These are phyloP conservation scores for Cheumatopsyche charites DNA, from an alignment of 1,140 invertebrate species.

Conservation along the genomic window DNA sequence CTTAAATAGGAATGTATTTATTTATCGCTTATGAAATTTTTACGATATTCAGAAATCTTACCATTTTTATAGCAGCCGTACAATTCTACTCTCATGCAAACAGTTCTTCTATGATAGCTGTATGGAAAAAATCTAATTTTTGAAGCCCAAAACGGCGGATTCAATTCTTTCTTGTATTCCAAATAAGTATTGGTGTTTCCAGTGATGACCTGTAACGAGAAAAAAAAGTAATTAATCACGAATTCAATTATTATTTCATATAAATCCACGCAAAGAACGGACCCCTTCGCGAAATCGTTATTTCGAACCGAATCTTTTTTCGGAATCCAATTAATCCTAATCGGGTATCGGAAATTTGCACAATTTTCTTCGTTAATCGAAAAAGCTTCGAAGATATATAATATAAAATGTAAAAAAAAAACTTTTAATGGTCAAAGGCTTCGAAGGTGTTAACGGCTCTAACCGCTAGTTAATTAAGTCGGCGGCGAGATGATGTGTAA, in stretches of 20 bases:
- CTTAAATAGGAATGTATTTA: too few relatives aligned
- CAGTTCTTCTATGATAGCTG: constrained; percentile 80
- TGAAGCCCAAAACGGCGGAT: constrained; percentile 79
- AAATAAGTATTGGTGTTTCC: constrained; percentile 86
- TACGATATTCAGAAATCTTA: constrained; percentile 54
- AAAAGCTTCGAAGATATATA: too few relatives aligned
- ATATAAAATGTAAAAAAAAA: too few relatives aligned
- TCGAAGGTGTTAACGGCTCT: neutral
- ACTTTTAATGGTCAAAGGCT: too few relatives aligned
- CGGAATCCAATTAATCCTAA: too few relatives aligned
- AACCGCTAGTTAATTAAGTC: neutral
- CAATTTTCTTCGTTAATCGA: too few relatives aligned
- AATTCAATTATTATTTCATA: too few relatives aligned
- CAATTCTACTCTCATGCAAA: constrained; percentile 86
- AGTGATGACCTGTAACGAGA: constrained; percentile 71
- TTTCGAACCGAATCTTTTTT: too few relatives aligned
- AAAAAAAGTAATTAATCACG: constrained; percentile 32
- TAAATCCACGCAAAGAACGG: too few relatives aligned
- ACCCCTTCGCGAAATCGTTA: too few relatives aligned
- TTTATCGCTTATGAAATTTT: constrained; percentile 26
- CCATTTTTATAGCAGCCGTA: constrained; percentile 79
- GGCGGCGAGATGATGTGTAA: neutral
- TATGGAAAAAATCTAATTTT: constrained; percentile 83
- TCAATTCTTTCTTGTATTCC: constrained; percentile 75
- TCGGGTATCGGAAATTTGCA: too few relatives aligned